phyloP scores from a whole-genome alignment of 1,140 invertebrate species.

The Scaptodrosophila lebanonensis region DNA sequence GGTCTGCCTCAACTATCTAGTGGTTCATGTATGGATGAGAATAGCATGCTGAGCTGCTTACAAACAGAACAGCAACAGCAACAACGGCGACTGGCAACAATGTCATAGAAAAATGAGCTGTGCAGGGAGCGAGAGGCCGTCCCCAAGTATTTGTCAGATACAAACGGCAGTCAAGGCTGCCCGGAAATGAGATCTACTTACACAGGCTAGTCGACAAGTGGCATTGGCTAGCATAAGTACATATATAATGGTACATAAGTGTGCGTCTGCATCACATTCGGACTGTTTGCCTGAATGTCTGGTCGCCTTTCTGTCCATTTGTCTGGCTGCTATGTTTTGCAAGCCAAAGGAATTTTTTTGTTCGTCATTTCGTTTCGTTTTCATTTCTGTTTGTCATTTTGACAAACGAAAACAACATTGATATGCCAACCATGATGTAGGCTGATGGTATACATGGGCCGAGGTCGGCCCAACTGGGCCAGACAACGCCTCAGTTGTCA shows the following conservation, averaged over 20 bases:
- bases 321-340: slow-evolving; percentile 4
- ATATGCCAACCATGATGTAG: slow-evolving; percentile 41
- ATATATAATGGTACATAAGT: slow-evolving; percentile 41
- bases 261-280: slow-evolving; percentile 16
- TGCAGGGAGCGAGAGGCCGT: slow-evolving; percentile 9
- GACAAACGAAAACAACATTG: slow-evolving; percentile 54
- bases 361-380: slow-evolving; percentile 21
- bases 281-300: not conserved
- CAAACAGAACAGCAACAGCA: too few species aligned
- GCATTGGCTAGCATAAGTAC: slow-evolving; percentile 39
- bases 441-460: not conserved
- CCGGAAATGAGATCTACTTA: slow-evolving; percentile 63
- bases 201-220: slow-evolving; percentile 46
- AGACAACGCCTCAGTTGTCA: slow-evolving; percentile 20
- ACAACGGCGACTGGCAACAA: slow-evolving; percentile 15
- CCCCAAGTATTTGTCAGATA: slow-evolving; percentile 14
- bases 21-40: slow-evolving; percentile 54
- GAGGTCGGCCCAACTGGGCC: not conserved
- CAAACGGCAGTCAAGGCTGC: slow-evolving; percentile 44
- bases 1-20: slow-evolving; percentile 64
- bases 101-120: slow-evolving; percentile 28
- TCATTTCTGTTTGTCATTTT: slow-evolving; percentile 41
- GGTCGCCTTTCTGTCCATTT: too few species aligned
- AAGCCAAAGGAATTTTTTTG: slow-evolving; percentile 20
- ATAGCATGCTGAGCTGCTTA: slow-evolving; percentile 2